Evolutionary conservation across 2,888 invertebrate genomes (phyloP), one percentile per base, ranked within the genome.

Genomic region (Lymantria dispar): DNA sequence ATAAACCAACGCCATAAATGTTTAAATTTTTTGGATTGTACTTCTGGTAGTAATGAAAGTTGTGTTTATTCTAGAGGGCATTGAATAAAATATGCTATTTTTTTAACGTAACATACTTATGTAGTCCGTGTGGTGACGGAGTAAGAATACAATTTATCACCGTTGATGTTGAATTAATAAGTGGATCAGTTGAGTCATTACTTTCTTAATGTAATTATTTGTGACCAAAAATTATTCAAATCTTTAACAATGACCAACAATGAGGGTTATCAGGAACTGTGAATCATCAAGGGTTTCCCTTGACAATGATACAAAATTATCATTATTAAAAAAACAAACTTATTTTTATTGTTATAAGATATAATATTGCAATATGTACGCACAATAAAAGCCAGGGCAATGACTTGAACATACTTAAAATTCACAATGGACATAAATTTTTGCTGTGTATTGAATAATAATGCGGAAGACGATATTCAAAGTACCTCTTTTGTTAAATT

Each of bases 371-470:
- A 40, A 5, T 9, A 7, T 22, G 12, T 43, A 9, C 8, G 22
- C n/a, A 12, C 7, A 12, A 8, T 10, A 44, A 2, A 3, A 1
- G 11, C 45, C 45, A 51, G 64, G 63, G 63, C 63, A 46, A 56
- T 59, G 61, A 54, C 76, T 45, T 58, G 40, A 51, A 59, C 55
- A 49, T 56, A 60, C 67, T 73, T 64, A 53, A 62, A 49, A 77
- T 76, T 70, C 74, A 52, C 45, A 47, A 50, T 62, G 62, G 65
- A 66, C 59, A 65, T 55, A 62, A 69, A 65, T 70, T 68, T 67
- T 65, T 56, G 65, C 65, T 60, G 56, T 13, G 30, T 48, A 38
- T 36, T 50, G 15, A 60, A 56, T 58, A 62, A 54, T 45, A 49
- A 50, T 45, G 15, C 47, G 15, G 13, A 33, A 33, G 30, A 3